Evolutionary conservation across 2,113 vertebrate genomes (phyloP).

Genomic region (Carollia perspicillata): DNA sequence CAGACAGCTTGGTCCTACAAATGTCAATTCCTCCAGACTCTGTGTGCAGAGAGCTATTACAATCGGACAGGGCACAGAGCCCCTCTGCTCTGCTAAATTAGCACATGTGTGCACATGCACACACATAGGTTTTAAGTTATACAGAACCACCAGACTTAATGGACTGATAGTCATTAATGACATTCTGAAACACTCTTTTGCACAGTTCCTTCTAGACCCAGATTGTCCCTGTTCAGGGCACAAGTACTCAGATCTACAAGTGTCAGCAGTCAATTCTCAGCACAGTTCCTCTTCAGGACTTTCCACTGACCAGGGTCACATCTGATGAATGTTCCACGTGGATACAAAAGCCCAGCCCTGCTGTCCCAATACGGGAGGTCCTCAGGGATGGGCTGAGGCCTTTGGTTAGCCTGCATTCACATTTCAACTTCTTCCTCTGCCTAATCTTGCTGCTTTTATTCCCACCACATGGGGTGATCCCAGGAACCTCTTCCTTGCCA

Average conservation of each 20-base stretch:
- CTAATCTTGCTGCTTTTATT: not conserved
- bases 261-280: not conserved
- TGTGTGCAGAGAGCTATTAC: not conserved
- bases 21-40: not conserved
- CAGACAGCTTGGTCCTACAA: not conserved
- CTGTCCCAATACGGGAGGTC: not conserved
- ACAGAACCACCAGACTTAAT: not conserved
- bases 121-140: not conserved
- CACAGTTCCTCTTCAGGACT: not conserved
- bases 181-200: not conserved
- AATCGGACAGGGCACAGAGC: not conserved
- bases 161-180: not conserved
- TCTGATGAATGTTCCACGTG: not conserved
- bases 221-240: not conserved
- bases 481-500: not conserved
- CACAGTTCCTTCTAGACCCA: not conserved
- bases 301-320: not conserved
- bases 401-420: not conserved
- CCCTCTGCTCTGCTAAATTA: not conserved
- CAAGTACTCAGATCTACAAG: not conserved
- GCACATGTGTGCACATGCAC: no score
- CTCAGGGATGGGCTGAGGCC: not conserved
- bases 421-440: not conserved
- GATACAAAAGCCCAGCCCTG: not conserved
- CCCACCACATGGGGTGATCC: not conserved